Evolutionary conservation across 2,797 vertebrate species (phyloP), one percentile per base, ranked within the genome.

Genomic region (Lemur catta): DNA sequence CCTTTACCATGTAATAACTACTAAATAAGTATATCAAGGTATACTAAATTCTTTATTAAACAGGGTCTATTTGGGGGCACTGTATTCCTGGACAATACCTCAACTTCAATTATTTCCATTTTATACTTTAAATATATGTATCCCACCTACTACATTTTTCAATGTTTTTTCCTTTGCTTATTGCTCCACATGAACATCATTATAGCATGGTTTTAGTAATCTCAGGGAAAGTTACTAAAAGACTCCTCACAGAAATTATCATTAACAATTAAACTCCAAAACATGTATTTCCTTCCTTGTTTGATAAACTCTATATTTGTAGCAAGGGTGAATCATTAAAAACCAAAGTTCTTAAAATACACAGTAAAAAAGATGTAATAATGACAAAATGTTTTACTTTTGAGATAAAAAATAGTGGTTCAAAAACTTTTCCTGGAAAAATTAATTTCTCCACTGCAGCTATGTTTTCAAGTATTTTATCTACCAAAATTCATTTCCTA

Each of bases 401-500:
- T 96, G 38, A 63, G 81, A 90, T 69, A 50, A 17, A 50, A 85
- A 28, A 91, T 17, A 78, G 18, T 50, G 30, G 48, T 71, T 95
- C 43, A 48, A 84, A 92, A 76, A n/a, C 2, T 65, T 33, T 85
- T 33, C 48, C 50, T 9, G 4, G 55, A 91, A 79, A 95, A 91
- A 81, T 75, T 35, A 24, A 65, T 76, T 84, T 79, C 41, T 59
- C 26, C 20, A 87, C 26, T 69, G 11, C 2, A 69, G 13, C 52
- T 20, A 81, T 52, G 35, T 65, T 96, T 93, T 93, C 75, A 90
- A 96, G 46, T 71, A 86, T 24, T 93, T 82, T 52, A 69, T 69
- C 78, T 91, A 95, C 8, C 26, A 55, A 89, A 95, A 91, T 72
- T 59, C 71, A 88, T 65, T 96, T 79, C 43, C 81, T 81, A 89